These are phyloP conservation scores for Cotesia chilonis DNA, from an alignment of 1,140 invertebrate species.

Conservation along the genomic window DNA sequence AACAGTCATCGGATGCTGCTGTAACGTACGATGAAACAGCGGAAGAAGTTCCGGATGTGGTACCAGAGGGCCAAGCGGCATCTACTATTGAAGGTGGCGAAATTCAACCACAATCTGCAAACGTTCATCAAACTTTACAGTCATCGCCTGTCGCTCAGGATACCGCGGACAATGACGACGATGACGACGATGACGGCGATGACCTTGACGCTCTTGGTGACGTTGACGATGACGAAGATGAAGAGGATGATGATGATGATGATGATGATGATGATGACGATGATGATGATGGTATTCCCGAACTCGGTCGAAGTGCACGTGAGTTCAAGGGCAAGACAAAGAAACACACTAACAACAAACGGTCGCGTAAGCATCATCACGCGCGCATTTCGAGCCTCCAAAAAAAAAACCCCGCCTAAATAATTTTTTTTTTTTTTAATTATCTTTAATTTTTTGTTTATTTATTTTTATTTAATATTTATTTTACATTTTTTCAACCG, in stretches of 20 bases:
- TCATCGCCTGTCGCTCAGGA: conserved; percentile 54
- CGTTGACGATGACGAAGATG: conserved; percentile 68
- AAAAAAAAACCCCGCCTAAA: conserved; percentile 31
- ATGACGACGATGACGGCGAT: conserved; percentile 59
- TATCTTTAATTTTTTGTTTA: not conserved
- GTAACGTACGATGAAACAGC: conserved; percentile 57
- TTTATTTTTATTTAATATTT: conserved; percentile 17
- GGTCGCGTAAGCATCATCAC: conserved; percentile 33
- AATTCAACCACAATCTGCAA: conserved; percentile 44
- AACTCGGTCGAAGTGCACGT: conserved; percentile 77
- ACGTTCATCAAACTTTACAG: conserved; percentile 48
- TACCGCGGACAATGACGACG: conserved; percentile 69
- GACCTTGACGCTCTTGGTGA: conserved; percentile 54
- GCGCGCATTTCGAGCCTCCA: conserved; percentile 32
- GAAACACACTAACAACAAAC: conserved; percentile 56
- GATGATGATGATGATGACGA: conserved; percentile 78
- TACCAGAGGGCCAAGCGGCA: conserved; percentile 61
- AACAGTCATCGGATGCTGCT: conserved; percentile 39
- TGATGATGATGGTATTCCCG: conserved; percentile 70
- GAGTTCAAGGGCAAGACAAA: conserved; percentile 78
- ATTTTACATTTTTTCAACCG: conserved; percentile 14
- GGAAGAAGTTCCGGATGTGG: conserved; percentile 69
- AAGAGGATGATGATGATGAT: conserved; percentile 78
- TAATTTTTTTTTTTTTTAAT: conserved; percentile 29
- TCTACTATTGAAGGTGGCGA: conserved; percentile 52